phyloP scores from a whole-genome alignment of 2,113 vertebrate genomes.

The Serinus canaria region DNA sequence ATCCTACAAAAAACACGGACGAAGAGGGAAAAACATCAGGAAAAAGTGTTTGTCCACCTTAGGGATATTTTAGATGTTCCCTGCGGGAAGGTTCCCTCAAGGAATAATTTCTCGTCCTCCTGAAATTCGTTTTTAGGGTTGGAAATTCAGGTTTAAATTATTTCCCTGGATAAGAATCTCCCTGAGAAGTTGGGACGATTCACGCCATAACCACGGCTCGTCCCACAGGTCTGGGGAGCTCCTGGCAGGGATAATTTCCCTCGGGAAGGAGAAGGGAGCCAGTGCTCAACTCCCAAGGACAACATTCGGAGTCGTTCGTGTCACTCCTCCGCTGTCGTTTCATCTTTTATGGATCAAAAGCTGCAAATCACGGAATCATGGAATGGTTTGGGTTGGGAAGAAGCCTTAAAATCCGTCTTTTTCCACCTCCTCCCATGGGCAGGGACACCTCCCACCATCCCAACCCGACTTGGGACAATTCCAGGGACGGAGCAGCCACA shows the following conservation, averaged over 20 bases:
- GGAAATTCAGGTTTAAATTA: not conserved
- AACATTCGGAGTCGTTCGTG: accelerated
- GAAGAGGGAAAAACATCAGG: not conserved
- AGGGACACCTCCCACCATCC: not conserved
- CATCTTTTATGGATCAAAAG: not conserved
- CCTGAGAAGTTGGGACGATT: not conserved
- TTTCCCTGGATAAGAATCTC: not conserved
- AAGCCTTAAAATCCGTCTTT: not conserved
- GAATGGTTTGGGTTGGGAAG: not conserved
- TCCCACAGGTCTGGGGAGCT: not conserved
- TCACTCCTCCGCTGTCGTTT: accelerated
- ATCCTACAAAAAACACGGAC: not conserved
- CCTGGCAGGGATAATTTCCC: not conserved
- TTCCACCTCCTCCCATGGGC: not conserved
- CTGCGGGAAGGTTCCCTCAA: accelerated
- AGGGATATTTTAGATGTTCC: not conserved
- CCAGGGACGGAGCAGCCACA: not conserved
- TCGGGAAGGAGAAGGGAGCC: not conserved
- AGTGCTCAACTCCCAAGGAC: not conserved
- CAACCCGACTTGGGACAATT: not conserved
- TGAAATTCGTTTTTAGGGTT: not conserved
- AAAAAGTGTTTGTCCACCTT: not conserved
- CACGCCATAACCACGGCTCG: accelerated
- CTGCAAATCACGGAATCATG: accelerated
- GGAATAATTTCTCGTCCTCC: not conserved